Percentiles rank a stretch among this genome's conserved stretches.
These are phyloP conservation scores for Triplophysa bombifrons DNA, from an alignment of 2,797 vertebrate species.

Conservation along the genomic window DNA sequence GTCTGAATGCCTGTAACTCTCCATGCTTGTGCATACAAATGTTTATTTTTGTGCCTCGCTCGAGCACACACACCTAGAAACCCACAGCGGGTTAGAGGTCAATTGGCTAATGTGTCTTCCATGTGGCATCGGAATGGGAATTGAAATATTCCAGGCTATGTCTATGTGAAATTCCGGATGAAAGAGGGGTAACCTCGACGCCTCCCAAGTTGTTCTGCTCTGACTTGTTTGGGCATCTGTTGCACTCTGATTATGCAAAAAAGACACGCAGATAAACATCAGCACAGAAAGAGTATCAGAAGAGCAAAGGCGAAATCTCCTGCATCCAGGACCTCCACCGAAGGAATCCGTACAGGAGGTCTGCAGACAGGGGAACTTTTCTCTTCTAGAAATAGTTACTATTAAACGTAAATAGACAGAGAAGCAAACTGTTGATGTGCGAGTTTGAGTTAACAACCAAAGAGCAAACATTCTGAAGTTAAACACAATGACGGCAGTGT, in stretches of 20 bases:
- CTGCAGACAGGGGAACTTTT: conserved; percentile 19
- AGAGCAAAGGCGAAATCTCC: conserved; percentile 39
- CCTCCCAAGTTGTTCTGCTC: conserved; percentile 43
- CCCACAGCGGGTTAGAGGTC: conserved; percentile 28
- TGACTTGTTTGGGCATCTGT: conserved; percentile 70
- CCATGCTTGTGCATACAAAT: conserved; percentile 44
- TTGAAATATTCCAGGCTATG: conserved; percentile 37
- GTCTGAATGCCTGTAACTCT: conserved; percentile 25
- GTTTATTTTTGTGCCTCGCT: conserved; percentile 29
- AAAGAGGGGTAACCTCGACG: conserved; percentile 37
- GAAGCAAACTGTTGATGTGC: conserved; percentile 19
- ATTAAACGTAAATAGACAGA: conserved; percentile 38
- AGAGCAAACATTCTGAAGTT: conserved; percentile 30
- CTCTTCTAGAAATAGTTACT: conserved; percentile 28
- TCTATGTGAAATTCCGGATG: conserved; percentile 27
- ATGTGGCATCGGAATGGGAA: conserved; percentile 34
- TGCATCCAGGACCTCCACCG: conserved; percentile 28
- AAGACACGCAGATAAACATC: conserved; percentile 65
- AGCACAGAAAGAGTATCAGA: conserved; percentile 52
- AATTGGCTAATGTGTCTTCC: conserved; percentile 30
- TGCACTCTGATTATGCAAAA: conserved; percentile 55
- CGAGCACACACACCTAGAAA: conserved; percentile 16
- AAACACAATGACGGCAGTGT: conserved; percentile 25
- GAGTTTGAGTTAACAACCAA: conserved; percentile 25
- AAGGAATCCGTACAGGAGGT: conserved; percentile 31